These are phyloP conservation scores for Linyphia triangularis DNA, from an alignment of 2,888 invertebrate species.

Conservation along the genomic window DNA sequence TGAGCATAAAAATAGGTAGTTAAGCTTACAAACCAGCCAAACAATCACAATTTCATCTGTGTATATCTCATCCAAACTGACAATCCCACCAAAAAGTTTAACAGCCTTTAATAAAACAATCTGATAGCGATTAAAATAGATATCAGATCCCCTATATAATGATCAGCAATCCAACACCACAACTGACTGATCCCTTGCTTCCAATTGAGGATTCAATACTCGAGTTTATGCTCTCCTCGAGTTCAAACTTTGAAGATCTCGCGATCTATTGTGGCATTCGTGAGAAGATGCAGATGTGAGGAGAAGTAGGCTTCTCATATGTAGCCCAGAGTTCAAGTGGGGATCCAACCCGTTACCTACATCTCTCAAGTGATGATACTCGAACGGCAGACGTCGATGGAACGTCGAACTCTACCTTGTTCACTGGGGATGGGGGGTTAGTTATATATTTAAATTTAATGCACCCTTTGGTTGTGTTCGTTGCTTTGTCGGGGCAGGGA, in stretches of 20 bases:
- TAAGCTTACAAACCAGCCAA: too few relatives aligned
- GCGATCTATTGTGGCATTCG: slow-evolving; percentile 10
- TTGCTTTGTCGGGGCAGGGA: not conserved
- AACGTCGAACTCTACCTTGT: slow-evolving; percentile 31
- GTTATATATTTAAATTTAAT: not conserved
- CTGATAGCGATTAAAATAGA: too few relatives aligned
- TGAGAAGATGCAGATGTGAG: slow-evolving; percentile 37
- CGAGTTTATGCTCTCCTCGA: not conserved
- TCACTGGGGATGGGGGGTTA: not conserved
- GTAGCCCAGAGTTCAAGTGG: slow-evolving; percentile 40
- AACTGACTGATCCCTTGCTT: too few relatives aligned
- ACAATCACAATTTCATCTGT: too few relatives aligned
- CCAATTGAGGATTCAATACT: not conserved
- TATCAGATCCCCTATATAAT: not conserved
- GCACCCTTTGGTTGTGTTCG: too few relatives aligned
- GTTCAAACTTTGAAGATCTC: not conserved
- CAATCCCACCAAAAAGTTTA: not conserved
- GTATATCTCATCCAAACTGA: too few relatives aligned
- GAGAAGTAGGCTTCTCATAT: slow-evolving; percentile 20
- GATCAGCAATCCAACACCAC: not conserved
- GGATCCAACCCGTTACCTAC: slow-evolving; percentile 3
- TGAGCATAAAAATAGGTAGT: too few relatives aligned
- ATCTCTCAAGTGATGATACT: slow-evolving; percentile 25
- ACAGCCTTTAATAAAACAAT: too few relatives aligned
- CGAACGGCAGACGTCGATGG: slow-evolving; percentile 28